Conservation (phyloP, 2,888 invertebrate genomes). For the Eudemis profundana region DNA sequence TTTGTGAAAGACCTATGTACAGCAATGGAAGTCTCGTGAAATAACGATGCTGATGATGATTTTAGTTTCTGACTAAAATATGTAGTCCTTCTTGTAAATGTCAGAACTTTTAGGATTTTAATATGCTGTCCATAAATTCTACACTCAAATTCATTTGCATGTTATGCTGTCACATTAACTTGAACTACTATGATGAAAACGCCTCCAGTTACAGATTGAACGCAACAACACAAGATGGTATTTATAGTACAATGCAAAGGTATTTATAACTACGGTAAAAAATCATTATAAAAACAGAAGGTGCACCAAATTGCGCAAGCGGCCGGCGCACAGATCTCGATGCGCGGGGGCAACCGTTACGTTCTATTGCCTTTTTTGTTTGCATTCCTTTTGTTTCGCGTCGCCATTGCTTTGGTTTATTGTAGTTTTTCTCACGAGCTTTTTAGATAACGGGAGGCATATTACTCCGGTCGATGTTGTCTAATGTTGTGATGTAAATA, state of each 20-base stretch:
- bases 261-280: not conserved
- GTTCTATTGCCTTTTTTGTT: constrained; percentile 43
- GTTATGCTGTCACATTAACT: no score
- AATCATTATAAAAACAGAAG: constrained; percentile 7
- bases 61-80: no score
- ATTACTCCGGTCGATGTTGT: not conserved
- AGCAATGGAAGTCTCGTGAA: no score
- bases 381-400: constrained; percentile 43
- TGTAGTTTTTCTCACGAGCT: constrained; percentile 26
- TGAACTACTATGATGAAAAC: no score
- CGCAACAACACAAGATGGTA: not conserved
- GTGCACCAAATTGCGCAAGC: constrained; percentile 32
- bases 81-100: no score
- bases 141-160: no score
- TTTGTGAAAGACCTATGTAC: no score
- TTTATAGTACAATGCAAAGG: no score
- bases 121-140: no score
- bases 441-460: constrained; percentile 30
- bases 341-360: constrained; percentile 42
- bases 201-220: not conserved
- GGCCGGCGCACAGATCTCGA: constrained; percentile 22
- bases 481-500: no score
- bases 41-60: no score
- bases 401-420: constrained; percentile 13
- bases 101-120: no score